phyloP scores from a whole-genome alignment of 2,113 vertebrate genomes.

The Peromyscus polionotus region DNA sequence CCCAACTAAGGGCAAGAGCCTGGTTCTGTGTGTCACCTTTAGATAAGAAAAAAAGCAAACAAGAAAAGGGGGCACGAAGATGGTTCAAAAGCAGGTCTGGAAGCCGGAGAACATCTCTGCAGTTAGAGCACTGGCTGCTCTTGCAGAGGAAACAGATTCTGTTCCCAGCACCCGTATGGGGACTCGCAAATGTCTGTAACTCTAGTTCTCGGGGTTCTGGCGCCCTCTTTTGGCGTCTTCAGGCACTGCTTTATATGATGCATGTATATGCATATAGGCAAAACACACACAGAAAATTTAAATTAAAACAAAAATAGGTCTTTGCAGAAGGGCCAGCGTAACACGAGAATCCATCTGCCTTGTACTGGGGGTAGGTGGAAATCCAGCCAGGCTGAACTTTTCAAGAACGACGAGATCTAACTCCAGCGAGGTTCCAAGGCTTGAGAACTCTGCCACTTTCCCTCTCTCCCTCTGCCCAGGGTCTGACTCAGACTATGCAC shows the following conservation, averaged over 20 bases:
- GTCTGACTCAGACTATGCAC: slow-evolving; percentile 62
- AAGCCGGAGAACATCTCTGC: background rate
- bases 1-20: background rate
- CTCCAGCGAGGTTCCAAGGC: background rate
- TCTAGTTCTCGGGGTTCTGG: background rate
- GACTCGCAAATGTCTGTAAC: background rate
- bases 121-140: background rate
- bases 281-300: background rate
- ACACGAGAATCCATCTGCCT: background rate
- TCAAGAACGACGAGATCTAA: background rate
- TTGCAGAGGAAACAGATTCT: background rate
- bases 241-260: background rate
- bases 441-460: background rate
- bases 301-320: background rate
- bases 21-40: background rate
- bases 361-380: background rate
- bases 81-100: background rate
- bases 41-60: background rate
- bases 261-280: background rate
- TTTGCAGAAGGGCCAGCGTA: background rate
- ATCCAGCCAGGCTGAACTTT: background rate
- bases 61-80: background rate
- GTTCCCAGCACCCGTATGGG: background rate
- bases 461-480: slow-evolving; percentile 65
- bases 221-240: background rate